These are phyloP conservation scores for Hartigia nigra DNA, from an alignment of 2,888 invertebrate genomes.

Conservation along the genomic window DNA sequence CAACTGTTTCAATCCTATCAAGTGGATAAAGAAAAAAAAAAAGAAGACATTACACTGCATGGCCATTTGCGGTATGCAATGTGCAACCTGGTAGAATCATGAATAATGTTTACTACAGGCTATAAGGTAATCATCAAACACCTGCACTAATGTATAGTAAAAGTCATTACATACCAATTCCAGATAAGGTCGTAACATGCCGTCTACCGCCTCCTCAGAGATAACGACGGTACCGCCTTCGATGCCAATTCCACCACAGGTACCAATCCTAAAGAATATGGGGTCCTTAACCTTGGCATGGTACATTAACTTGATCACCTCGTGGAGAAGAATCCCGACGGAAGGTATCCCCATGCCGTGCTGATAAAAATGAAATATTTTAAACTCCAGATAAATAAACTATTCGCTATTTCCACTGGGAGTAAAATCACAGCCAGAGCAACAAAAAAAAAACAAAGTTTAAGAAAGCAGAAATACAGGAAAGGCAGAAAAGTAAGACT, in stretches of 20 bases:
- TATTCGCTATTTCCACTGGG: neutral
- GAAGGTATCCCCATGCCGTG: conserved; percentile 99
- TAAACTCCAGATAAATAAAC: neutral
- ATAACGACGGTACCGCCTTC: conserved; percentile 95
- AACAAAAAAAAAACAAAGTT: neutral
- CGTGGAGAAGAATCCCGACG: conserved; percentile 93
- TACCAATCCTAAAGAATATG: conserved; percentile 92
- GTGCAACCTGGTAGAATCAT: neutral
- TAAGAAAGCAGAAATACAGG: neutral
- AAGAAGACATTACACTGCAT: neutral
- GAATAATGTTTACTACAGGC: neutral
- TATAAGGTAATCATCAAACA: neutral
- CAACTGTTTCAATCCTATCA: neutral
- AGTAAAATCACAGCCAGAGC: neutral
- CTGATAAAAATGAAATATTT: conserved; percentile 64
- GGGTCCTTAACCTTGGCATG: conserved; percentile 90
- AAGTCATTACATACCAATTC: conserved; percentile 76
- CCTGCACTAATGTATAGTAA: neutral
- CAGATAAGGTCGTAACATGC: conserved; percentile 81
- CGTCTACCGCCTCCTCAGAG: conserved; percentile 92
- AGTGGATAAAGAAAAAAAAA: neutral
- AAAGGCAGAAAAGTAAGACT: neutral
- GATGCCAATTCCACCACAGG: conserved; percentile 93
- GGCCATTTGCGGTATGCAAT: neutral
- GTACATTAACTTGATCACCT: conserved; percentile 95